Evolutionary conservation across 2,113 vertebrate species (phyloP), one percentile per base, ranked within the genome.

Genomic region (Acrocephalus arundinaceus): DNA sequence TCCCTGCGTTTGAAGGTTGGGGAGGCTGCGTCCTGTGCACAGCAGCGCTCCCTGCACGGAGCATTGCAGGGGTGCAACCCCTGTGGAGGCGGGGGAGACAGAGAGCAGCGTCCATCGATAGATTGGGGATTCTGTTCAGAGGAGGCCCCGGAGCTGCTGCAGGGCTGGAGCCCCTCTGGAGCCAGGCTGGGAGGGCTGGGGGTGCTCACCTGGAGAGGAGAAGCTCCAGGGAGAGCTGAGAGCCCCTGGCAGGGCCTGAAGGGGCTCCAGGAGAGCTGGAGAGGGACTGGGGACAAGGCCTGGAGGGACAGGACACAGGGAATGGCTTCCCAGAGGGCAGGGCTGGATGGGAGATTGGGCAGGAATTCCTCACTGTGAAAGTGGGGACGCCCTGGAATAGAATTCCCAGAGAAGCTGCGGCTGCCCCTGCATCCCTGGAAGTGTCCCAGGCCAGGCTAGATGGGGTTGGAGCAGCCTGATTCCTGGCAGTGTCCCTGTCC

Each of bases 291-390:
- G 51, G 62, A 46, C 62, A 55, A 24, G 62, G 0, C 0, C 11
- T n/a, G 27, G 15, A 30, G 27, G 52, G n/a, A 57, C 63, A 68
- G 78, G 11, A 33, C 35, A 22, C 30, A 27, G 62, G 30, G 65
- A 49, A 49, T 49, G 75, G 37, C 30, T 57, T 14, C 55, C 55
- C 54, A 57, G 21, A 58, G 45, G 27, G n/a, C 14, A 48, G 57
- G 9, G 4, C 0, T 7, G 4, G 46, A 13, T 52, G 52, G n/a
- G 54, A 58, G 1, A 2, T 9, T 41, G 43, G 65, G 78, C 3
- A 68, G 49, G 33, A 45, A 55, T 19, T 65, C 1, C 4, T 48
- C 6, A 14, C 17, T 39, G 78, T 3, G 1, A 23, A 18, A 8
- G 2, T 43, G 55, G 33, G 31, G 4, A 33, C 18, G 54, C 3